Base-by-base conservation (phyloP, 2,888 invertebrate species). In the Clunio marinus region DNA sequence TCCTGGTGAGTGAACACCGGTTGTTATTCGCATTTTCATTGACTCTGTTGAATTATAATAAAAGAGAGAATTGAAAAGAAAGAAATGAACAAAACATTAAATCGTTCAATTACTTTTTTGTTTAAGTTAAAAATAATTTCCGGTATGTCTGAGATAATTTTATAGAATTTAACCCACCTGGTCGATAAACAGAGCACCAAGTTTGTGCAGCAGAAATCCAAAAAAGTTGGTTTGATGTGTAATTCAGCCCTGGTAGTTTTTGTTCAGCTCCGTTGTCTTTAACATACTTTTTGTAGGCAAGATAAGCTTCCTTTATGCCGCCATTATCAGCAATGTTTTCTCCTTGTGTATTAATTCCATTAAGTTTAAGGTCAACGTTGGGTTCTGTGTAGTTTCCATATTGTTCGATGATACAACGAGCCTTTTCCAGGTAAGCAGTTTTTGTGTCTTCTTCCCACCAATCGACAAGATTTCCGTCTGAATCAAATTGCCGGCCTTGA, bases 311-410 rank as follows among this genome's bases (percentile, higher is more conserved):
- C 76, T 94, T 95, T 71, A 95, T 86, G 0, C 95, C 96, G 1
- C 94, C 95, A 75, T 95, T 96, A 77, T 96, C 96, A 0, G 96
- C 96, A 69, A 96, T 96, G 76, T 96, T 96, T 77, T 96, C 96
- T 8, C 93, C 93, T 80, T 93, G 93, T 0, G 94, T 94, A 74
- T 91, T 91, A 69, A 93, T 86, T 63, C 96, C 96, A 75, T 95
- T 93, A 65, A 96, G 76, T 75, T 88, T 87, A 70, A 93, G 77
- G 59, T 83, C 84, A 1, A 92, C 86, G 77, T 88, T 87, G 28
- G 85, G 84, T 2, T 91, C 91, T 0, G 89, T 89, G 76, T 89
- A 96, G 78, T 95, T 94, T 69, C 90, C 90, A 75, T 96, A 96
- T 77, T 96, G 96, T 72, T 94, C 85, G 72, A 96, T 93, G 73